These are phyloP conservation scores for Corythornis cristatus DNA, from an alignment of 2,113 vertebrate species.

Conservation along the genomic window DNA sequence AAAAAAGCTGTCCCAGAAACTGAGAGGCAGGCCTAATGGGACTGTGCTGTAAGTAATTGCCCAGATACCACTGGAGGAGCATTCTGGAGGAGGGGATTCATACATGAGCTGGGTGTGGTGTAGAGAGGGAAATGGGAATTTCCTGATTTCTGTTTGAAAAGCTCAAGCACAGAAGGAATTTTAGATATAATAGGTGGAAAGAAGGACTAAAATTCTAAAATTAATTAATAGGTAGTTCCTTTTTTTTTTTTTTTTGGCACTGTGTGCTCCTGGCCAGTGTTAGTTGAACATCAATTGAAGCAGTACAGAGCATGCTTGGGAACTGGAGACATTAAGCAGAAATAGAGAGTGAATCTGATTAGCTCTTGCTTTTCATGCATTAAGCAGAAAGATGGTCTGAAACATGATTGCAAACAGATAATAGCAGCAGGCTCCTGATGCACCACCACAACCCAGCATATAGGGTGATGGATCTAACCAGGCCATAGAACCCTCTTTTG, in stretches of 20 bases:
- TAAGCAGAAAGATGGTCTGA: slow-evolving; percentile 43
- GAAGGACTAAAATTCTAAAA: slow-evolving; percentile 21
- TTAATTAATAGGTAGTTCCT: slow-evolving; percentile 5
- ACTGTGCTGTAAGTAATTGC: slow-evolving; percentile 24
- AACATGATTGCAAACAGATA: slow-evolving; percentile 61
- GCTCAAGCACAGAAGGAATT: slow-evolving; percentile 8
- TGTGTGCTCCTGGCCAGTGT: background rate
- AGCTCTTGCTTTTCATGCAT: slow-evolving; percentile 58
- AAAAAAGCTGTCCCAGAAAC: background rate
- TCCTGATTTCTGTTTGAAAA: slow-evolving; percentile 28
- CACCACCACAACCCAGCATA: background rate
- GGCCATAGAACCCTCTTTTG: slow-evolving; percentile 19
- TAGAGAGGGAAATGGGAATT: background rate
- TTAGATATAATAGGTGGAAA: slow-evolving; percentile 21
- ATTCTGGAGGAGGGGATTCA: background rate
- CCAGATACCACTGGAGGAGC: background rate
- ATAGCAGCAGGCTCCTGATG: slow-evolving; percentile 40
- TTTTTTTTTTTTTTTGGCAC: background rate
- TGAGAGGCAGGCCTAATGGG: background rate
- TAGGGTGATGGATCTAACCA: slow-evolving; percentile 43
- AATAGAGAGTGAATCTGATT: slow-evolving; percentile 55
- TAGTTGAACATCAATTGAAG: slow-evolving; percentile 42
- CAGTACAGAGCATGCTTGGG: slow-evolving; percentile 30
- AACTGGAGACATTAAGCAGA: slow-evolving; percentile 51
- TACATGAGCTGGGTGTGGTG: background rate